Evolutionary conservation across 1,140 invertebrate species (phyloP), one percentile per base, ranked within the genome.

Genomic region (Patella vulgata): DNA sequence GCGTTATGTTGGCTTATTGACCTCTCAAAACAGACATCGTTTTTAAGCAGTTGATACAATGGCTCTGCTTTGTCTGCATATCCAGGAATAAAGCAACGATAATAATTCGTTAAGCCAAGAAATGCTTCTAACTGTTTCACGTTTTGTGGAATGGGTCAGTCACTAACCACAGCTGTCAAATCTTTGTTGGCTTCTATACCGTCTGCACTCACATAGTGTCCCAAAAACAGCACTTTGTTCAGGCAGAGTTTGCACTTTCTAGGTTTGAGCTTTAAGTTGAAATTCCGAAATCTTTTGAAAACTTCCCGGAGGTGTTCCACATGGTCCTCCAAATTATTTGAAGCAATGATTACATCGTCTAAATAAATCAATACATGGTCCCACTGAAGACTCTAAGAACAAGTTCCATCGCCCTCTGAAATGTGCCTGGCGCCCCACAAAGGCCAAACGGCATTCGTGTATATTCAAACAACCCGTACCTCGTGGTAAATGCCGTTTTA

Each of bases 401-500:
- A 5, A 36, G 14, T 36, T 36, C 33, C 33, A 36, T 36, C 6
- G 33, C 33, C 14, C 33, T 5, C 65, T 36, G 33, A 14, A 36
- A 36, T 36, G 33, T 36, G 14, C 33, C 33, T 8, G 33, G 33
- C 14, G 33, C 33, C 14, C 33, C 33, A 36, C 33, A 36, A 8
- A 36, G 33, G 6, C 72, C 65, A 54, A 75, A 70, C n/a, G 53
- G 48, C 65, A 71, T 69, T 12, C 48, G 2, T 5, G 8, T 39
- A 44, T 28, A 57, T 44, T 70, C 59, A 54, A 60, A 72, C 1
- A 66, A 27, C 0, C 67, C 70, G 42, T 54, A 63, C 48, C 51
- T 56, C 3, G 66, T 63, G 6, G 57, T 25, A 59, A 74, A 71
- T 21, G 67, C 61, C 12, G 67, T 68, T 43, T 75, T 75, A 36